phyloP scores from a whole-genome alignment of 2,797 vertebrate genomes.

The Sebastes variabilis region DNA sequence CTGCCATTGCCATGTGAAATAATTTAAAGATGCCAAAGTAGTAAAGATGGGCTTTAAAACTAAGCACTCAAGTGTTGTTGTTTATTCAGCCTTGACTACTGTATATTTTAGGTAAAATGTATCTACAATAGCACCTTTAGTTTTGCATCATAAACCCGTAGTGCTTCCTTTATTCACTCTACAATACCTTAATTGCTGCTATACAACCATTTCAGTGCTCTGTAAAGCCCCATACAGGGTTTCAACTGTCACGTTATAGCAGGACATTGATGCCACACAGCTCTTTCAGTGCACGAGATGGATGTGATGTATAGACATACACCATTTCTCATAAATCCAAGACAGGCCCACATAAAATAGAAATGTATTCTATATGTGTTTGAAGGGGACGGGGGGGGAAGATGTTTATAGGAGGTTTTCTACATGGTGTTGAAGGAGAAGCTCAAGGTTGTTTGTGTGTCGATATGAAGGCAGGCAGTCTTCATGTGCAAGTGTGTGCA shows the following conservation, averaged over 20 bases:
- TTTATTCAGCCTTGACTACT: conserved; percentile 34
- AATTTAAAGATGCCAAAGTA: conserved; percentile 25
- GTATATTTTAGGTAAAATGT: conserved; percentile 12
- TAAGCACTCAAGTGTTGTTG: conserved; percentile 9
- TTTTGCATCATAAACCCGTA: conserved; percentile 25
- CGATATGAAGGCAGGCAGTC: neutral
- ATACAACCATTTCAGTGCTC: conserved; percentile 7
- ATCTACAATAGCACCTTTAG: conserved; percentile 36
- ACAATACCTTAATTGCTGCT: conserved; percentile 28
- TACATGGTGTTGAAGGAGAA: conserved; percentile 20
- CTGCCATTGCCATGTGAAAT: conserved; percentile 10
- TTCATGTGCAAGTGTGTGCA: neutral
- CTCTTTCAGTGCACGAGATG: neutral
- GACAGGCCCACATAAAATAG: conserved; percentile 28
- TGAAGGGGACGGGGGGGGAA: neutral
- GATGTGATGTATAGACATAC: conserved; percentile 5
- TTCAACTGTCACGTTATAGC: conserved; percentile 48
- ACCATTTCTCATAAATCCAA: conserved; percentile 36
- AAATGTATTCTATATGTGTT: conserved; percentile 36
- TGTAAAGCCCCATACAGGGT: conserved; percentile 36
- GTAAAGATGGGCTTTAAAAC: conserved; percentile 43
- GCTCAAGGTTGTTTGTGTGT: conserved; percentile 20
- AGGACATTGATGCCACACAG: neutral
- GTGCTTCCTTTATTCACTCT: conserved; percentile 29
- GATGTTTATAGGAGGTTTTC: conserved; percentile 21